Base-by-base conservation (phyloP, 2,888 invertebrate species). In the Hirtodrosophila alboralis region DNA sequence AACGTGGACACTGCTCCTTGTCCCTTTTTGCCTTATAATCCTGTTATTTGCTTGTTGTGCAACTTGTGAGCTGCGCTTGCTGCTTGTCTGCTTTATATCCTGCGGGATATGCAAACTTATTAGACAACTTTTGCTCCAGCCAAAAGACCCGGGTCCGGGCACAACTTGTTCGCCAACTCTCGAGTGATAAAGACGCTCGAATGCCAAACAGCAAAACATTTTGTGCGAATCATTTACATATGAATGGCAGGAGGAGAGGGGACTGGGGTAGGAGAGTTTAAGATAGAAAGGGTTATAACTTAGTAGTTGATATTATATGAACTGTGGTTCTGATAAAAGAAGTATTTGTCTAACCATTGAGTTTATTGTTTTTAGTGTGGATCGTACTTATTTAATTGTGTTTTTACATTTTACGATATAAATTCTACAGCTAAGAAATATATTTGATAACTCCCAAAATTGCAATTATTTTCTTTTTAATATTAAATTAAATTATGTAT, bases 51-150 rank as follows among this genome's bases (percentile, higher is more conserved):
- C 63, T 71, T 69, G 80, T 71, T 73, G 57, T 60, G 56, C 70
- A 53, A 49, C 51, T 64, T 62, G 54, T 56, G 63, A 56, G 66
- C 52, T 56, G 33, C 23, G 47, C 23, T 49, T 60, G 53, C 27
- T 60, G 56, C 60, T 58, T 63, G 60, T 75, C 57, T 64, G 51
- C 72, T 64, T 67, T 61, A 69, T 73, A 74, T 84, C 87, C 86
- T 81, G 67, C 62, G 86, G 87, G 87, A 87, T 77, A 77, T 71
- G 75, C 74, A 76, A 86, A 85, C 85, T 84, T 87, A 84, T 84
- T 80, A 80, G 68, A 70, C 71, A 78, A 80, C 49, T 84, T 83
- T 65, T 45, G 14, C 40, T 64, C 34, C 51, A 34, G 8, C 47
- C 37, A 43, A 49, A 31, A 23, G 38, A n/a, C n/a, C n/a, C n/a